Base-by-base conservation (phyloP, 2,888 invertebrate genomes). In the Limenitis camilla region DNA sequence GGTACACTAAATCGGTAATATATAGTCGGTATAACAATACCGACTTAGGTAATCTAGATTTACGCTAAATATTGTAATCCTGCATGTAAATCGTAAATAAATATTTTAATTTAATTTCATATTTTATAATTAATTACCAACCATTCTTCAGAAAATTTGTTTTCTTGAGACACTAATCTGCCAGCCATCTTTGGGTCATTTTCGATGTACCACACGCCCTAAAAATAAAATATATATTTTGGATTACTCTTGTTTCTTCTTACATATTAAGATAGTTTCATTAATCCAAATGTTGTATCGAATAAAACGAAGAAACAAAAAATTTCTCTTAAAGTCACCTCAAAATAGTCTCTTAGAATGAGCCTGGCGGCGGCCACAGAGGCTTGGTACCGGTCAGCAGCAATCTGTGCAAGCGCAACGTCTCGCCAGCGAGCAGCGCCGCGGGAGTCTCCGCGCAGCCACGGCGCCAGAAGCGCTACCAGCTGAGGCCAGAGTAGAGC, bases 401-500 rank as follows among this genome's bases (percentile, higher is more conserved):
- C 92, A 1, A 91, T 91, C 58, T 90, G 88, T 19, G 88, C 83
- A 33, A 93, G 80, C 61, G 91, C 90, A 0, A 79, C 77, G 71
- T 85, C 85, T 48, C 91, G 81, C 92, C 92, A 93, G 55, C 91
- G 88, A 8, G 92, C 88, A 2, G 91, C 90, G 5, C 91, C 85
- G 8, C 90, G 89, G 50, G 82, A 82, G 60, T 90, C 91, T 90
- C 91, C 91, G 59, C 91, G 90, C 55, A 93, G 75, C 85, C 92
- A 92, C 9, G 92, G 92, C 2, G 91, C 88, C 62, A 92, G 78
- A 60, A 91, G 88, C 58, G 91, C 91, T 6, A 89, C 90, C 51
- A 92, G 76, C 68, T 91, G 89, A 38, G 91, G 91, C 92, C 92
- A 91, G 66, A 91, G 89, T 54, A 92, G 77, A 55, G 91, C 91